phyloP scores from a whole-genome alignment of 2,113 vertebrate species.

The Perca flavescens region DNA sequence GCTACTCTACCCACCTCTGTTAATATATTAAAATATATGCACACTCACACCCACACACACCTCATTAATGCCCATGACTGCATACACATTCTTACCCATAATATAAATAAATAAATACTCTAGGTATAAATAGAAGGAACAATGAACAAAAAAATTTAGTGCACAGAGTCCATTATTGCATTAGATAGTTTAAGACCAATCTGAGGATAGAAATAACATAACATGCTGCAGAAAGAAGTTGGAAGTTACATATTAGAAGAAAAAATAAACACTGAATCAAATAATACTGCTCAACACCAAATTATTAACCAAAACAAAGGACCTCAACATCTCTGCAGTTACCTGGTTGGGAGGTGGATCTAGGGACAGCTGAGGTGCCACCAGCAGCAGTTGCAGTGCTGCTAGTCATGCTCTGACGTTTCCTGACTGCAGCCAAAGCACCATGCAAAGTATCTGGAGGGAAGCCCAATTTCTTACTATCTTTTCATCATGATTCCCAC shows the following conservation, averaged over 20 bases:
- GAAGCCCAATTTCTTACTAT: conserved; percentile 75
- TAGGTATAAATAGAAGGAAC: no score
- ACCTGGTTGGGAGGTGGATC: conserved; percentile 94
- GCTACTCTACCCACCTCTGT: no score
- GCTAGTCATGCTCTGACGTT: conserved; percentile 80
- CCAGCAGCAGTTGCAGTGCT: conserved; percentile 56
- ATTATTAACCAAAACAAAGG: background rate
- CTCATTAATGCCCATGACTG: no score
- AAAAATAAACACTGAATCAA: background rate
- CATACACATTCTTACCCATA: no score
- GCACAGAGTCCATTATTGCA: no score
- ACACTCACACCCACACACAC: no score
- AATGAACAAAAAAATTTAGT: no score
- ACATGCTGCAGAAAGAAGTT: background rate
- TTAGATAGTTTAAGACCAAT: background rate
- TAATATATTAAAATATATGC: no score
- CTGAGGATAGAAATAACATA: background rate
- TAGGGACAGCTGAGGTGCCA: conserved; percentile 78
- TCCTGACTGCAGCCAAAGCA: conserved; percentile 84
- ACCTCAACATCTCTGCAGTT: conserved; percentile 65
- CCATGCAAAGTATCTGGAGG: conserved; percentile 87
- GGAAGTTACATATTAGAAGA: background rate
- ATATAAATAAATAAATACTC: no score
- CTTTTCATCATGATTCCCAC: background rate
- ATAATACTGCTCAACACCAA: background rate